A percentile compares a stretch with the other conserved stretches of the same genome.
Conservation (phyloP, 2,113 vertebrate species). For the Elachura formosa region DNA sequence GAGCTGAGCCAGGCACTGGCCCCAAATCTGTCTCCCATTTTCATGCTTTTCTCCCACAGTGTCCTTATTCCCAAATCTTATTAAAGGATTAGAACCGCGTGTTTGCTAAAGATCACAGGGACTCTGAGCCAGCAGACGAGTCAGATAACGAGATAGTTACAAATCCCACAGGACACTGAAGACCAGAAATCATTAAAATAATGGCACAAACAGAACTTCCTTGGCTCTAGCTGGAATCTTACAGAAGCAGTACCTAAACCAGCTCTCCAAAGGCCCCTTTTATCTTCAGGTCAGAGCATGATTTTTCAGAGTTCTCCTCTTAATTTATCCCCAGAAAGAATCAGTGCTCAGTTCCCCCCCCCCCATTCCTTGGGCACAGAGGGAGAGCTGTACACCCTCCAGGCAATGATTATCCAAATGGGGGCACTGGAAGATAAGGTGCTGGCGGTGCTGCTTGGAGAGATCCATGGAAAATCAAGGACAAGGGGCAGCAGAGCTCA, state of each 20-base stretch:
- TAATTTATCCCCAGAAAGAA: neutral
- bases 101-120: constrained; percentile 32
- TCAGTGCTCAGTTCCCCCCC: rapidly evolving
- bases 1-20: neutral
- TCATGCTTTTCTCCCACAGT: neutral
- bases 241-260: neutral
- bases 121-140: constrained; percentile 33
- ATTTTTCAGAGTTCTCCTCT: neutral
- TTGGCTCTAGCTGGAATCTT: neutral
- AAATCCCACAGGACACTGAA: neutral
- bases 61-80: neutral
- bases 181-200: constrained; percentile 42
- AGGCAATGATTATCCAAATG: rapidly evolving
- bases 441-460: neutral
- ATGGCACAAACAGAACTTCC: neutral
- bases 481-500: neutral
- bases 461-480: neutral
- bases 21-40: neutral
- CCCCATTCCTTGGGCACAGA: neutral
- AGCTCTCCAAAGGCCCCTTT: neutral
- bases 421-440: neutral
- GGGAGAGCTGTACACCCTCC: neutral
- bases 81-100: neutral
- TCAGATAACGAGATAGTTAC: constrained; percentile 28
- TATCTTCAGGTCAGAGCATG: neutral